A percentile compares a stretch with the other conserved stretches of the same genome.
Evolutionary conservation across 1,140 invertebrate species (phyloP).

Genomic region (Drosophila nasuta): DNA sequence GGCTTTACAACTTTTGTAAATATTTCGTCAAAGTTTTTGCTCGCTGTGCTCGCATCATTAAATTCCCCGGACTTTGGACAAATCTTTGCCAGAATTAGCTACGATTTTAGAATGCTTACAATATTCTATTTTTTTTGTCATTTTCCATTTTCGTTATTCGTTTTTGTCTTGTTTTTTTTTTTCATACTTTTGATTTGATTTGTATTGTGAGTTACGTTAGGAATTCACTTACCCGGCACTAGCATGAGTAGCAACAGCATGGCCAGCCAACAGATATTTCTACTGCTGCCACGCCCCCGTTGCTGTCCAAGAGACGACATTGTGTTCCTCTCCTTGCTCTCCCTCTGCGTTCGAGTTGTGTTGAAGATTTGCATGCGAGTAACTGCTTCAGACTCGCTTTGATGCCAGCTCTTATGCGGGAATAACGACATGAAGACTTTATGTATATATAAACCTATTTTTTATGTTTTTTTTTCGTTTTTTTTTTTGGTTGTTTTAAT

Average conservation of each 20-base stretch:
- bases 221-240: conserved; percentile 73
- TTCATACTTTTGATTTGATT: conserved; percentile 10
- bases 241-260: conserved; percentile 57
- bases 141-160: conserved; percentile 4
- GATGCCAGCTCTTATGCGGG: conserved; percentile 33
- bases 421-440: conserved; percentile 50
- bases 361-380: conserved; percentile 68
- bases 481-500: conserved; percentile 5
- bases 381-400: conserved; percentile 2
- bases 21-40: conserved; percentile 72
- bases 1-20: conserved; percentile 64
- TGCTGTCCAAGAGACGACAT: conserved; percentile 34
- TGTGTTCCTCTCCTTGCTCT: not conserved
- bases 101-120: conserved; percentile 53
- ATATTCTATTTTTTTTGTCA: not conserved
- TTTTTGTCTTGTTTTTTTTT: conserved; percentile 4
- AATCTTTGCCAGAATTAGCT: conserved; percentile 59
- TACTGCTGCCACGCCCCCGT: conserved; percentile 53
- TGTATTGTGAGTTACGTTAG: conserved; percentile 1
- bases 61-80: conserved; percentile 44
- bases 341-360: conserved; percentile 13
- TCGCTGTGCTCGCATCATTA: conserved; percentile 17
- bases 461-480: conserved; percentile 15
- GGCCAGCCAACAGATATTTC: conserved; percentile 53
- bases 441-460: conserved; percentile 34